Evolutionary conservation across 2,113 vertebrate species (phyloP).

Genomic region (Anas platyrhynchos): DNA sequence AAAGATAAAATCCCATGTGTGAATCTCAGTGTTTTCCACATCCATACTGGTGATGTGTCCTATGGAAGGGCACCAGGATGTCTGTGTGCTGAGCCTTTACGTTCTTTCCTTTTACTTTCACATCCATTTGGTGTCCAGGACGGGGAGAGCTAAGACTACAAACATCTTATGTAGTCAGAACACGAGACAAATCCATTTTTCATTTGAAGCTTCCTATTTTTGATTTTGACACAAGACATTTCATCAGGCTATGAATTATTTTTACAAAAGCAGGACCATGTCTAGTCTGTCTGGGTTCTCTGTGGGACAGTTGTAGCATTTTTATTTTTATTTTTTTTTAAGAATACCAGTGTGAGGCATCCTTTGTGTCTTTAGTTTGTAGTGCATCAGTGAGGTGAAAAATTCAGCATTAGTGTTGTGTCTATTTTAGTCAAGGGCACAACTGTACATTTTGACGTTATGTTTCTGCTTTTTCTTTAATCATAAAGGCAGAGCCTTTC

Average conservation of each 20-base stretch:
- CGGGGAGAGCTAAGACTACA: rapidly evolving
- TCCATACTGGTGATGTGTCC: neutral
- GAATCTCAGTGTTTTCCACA: neutral
- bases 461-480: conserved; percentile 30
- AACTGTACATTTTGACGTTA: conserved; percentile 35
- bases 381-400: neutral
- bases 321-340: neutral
- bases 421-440: conserved; percentile 5
- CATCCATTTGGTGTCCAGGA: neutral
- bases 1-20: neutral
- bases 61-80: neutral
- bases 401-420: neutral
- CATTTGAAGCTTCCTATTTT: neutral
- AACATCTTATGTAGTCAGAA: neutral
- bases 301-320: neutral
- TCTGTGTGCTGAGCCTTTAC: neutral
- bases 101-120: neutral
- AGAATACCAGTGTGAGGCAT: neutral
- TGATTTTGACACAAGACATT: conserved; percentile 23
- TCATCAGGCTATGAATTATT: conserved; percentile 42
- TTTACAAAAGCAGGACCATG: neutral
- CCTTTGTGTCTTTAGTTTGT: conserved; percentile 34
- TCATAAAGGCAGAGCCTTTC: conserved; percentile 15
- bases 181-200: conserved; percentile 4
- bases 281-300: conserved; percentile 22